Conservation (phyloP, 2,888 invertebrate species). For the Fissipunctia ypsillon region DNA sequence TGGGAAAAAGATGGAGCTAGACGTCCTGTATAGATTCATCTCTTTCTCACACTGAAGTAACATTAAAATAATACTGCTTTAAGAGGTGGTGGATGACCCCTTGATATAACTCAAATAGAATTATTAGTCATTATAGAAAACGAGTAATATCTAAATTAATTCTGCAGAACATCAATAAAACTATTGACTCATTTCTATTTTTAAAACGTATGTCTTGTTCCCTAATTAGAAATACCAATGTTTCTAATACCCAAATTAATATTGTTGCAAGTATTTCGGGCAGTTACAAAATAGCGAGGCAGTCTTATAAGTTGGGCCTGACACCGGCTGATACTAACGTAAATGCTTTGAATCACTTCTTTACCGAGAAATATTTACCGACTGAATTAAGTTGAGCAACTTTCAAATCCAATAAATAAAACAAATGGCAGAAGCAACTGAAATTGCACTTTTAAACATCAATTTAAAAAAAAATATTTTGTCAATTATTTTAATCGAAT, state of each 20-base stretch:
- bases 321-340: conserved; percentile 60
- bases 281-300: conserved; percentile 31
- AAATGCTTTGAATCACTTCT: conserved; percentile 19
- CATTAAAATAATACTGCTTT: too few relatives aligned
- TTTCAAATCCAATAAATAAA: conserved; percentile 19
- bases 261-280: conserved; percentile 49
- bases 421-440: conserved; percentile 16
- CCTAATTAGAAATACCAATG: conserved; percentile 29
- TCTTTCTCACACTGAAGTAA: too few relatives aligned
- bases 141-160: not conserved
- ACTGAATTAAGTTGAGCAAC: conserved; percentile 3
- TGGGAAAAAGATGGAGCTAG: too few relatives aligned
- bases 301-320: conserved; percentile 51
- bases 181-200: not conserved
- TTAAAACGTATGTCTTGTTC: not conserved
- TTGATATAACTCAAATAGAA: too few relatives aligned
- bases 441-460: not conserved
- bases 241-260: conserved; percentile 47
- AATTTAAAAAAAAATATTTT: too few relatives aligned
- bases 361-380: conserved; percentile 40
- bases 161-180: not conserved
- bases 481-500: not conserved
- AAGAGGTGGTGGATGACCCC: too few relatives aligned
- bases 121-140: not conserved
- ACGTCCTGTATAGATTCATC: too few relatives aligned